phyloP scores from a whole-genome alignment of 2,888 invertebrate genomes.

The Tipula unca region DNA sequence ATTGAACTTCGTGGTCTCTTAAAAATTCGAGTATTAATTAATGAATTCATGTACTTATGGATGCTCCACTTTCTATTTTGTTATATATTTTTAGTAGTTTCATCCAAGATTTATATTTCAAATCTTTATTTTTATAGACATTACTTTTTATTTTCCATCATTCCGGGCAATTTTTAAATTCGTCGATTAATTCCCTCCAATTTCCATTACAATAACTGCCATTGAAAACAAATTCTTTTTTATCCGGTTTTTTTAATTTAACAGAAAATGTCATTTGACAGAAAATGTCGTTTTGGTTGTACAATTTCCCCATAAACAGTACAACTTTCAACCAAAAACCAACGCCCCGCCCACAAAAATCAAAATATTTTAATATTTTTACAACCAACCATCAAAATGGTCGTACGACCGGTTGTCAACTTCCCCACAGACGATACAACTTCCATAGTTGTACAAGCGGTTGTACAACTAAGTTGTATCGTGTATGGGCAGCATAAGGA shows the following conservation, averaged over 20 bases:
- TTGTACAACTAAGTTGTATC: neutral
- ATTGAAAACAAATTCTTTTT: conserved; percentile 1
- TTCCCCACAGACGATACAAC: neutral
- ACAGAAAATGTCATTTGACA: neutral
- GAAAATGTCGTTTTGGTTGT: neutral
- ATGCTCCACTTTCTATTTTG: too few species aligned
- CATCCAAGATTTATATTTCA: too few species aligned
- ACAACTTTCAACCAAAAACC: neutral
- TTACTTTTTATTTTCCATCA: neutral
- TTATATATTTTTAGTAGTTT: too few species aligned
- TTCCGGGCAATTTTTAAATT: neutral
- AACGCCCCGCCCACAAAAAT: conserved; percentile 14
- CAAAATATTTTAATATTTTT: conserved; percentile 1
- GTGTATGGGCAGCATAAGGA: too few species aligned
- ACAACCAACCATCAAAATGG: conserved; percentile 16
- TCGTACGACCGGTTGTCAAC: neutral
- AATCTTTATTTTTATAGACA: neutral
- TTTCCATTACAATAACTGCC: neutral
- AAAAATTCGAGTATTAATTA: too few species aligned
- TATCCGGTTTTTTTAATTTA: neutral
- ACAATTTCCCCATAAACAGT: neutral
- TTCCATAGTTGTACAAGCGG: neutral
- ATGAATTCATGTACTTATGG: too few species aligned
- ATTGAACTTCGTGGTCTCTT: too few species aligned
- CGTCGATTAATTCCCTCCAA: neutral